Percentiles rank a stretch among this genome's conserved stretches.
phyloP scores from a whole-genome alignment of 2,888 invertebrate species.

The Scaeva pyrastri region DNA sequence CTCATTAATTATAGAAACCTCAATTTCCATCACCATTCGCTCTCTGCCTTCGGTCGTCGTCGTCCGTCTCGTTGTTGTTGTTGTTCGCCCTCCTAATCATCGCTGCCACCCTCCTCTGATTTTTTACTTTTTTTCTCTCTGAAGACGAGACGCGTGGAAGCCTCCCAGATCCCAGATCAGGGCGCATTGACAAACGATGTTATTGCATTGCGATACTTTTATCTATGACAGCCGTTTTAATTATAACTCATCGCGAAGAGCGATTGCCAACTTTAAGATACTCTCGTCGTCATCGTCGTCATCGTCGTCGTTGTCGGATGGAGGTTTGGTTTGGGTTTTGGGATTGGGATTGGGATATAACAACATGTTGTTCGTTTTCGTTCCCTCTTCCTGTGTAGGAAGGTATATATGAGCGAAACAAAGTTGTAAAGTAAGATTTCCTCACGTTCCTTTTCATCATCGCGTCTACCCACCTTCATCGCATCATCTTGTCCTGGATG shows the following conservation, averaged over 20 bases:
- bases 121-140: background rate
- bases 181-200: slow-evolving; percentile 64
- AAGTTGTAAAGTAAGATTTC: slow-evolving; percentile 57
- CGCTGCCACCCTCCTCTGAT: slow-evolving; percentile 12
- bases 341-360: background rate
- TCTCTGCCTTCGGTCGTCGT: slow-evolving; percentile 16
- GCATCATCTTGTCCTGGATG: background rate
- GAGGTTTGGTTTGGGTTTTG: too few relatives aligned
- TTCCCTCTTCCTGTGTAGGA: background rate
- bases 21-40: slow-evolving; percentile 69
- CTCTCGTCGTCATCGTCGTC: slow-evolving; percentile 1
- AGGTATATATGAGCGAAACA: slow-evolving; percentile 34
- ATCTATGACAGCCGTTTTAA: slow-evolving; percentile 75
- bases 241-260: slow-evolving; percentile 73
- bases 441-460: background rate
- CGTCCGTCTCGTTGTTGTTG: too few relatives aligned
- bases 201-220: slow-evolving; percentile 74
- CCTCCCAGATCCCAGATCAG: background rate
- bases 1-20: slow-evolving; percentile 74
- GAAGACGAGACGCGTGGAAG: slow-evolving; percentile 37
- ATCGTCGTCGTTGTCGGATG: background rate
- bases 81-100: too few relatives aligned
- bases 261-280: slow-evolving; percentile 57
- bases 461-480: background rate
- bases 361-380: background rate